These are phyloP conservation scores for Geothlypis trichas DNA, from an alignment of 2,113 vertebrate genomes.

Conservation along the genomic window DNA sequence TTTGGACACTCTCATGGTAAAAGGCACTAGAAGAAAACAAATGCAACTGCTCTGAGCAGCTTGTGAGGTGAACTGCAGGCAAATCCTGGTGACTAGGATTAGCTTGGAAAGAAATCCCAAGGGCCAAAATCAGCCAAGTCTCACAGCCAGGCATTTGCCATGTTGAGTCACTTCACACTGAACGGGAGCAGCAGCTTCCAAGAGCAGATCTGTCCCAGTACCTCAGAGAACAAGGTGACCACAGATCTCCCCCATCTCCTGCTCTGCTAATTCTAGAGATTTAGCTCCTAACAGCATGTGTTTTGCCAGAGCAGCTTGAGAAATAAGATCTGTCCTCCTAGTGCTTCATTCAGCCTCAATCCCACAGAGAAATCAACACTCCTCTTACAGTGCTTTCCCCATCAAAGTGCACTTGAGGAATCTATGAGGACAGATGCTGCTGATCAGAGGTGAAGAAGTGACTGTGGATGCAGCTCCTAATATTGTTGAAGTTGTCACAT, in stretches of 20 bases:
- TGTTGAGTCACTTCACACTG: neutral
- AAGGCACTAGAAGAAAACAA: slow-evolving; percentile 53
- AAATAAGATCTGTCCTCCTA: neutral
- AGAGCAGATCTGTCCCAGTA: neutral
- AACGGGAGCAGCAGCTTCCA: accelerated
- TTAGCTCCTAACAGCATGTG: neutral
- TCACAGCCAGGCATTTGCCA: accelerated
- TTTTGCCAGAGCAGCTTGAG: neutral
- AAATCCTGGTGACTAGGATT: neutral
- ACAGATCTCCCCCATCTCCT: neutral
- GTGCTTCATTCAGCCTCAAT: neutral
- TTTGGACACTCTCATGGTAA: neutral
- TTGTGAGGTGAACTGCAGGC: neutral
- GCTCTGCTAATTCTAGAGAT: neutral
- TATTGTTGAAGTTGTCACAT: neutral
- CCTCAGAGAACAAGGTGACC: neutral
- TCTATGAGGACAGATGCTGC: neutral
- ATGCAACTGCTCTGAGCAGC: neutral
- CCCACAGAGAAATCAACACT: neutral
- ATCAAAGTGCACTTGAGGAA: neutral
- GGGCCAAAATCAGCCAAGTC: neutral
- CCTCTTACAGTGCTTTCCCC: neutral
- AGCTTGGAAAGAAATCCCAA: neutral
- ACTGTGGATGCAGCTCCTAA: neutral
- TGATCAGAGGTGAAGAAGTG: neutral